Conservation (phyloP, 2,797 vertebrate species). For the Molossus alvarezi region DNA sequence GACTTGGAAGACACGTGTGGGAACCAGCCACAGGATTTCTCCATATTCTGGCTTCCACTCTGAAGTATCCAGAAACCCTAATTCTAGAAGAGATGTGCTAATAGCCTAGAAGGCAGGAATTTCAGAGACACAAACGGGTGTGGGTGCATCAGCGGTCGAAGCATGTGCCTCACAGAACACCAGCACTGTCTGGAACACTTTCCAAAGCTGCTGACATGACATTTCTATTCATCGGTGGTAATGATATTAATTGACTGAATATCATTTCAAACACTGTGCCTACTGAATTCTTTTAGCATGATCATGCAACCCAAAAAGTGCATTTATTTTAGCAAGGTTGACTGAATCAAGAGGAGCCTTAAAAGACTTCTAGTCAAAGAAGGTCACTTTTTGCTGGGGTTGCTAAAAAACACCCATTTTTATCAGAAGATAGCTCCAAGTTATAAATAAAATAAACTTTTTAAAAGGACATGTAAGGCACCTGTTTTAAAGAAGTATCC, state of each 20-base stretch:
- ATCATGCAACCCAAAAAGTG: constrained; percentile 7
- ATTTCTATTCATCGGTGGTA: background rate
- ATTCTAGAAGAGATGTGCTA: background rate
- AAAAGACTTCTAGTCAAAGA: background rate
- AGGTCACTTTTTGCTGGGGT: constrained; percentile 30
- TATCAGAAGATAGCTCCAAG: constrained; percentile 19
- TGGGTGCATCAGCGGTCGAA: constrained; percentile 14
- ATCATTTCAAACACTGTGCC: constrained; percentile 26
- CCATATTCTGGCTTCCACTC: background rate
- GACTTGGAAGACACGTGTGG: background rate
- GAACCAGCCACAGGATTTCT: background rate
- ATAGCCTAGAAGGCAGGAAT: constrained; percentile 5
- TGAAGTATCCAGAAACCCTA: background rate
- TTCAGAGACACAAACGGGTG: background rate
- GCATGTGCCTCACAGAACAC: background rate
- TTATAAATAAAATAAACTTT: constrained; percentile 35
- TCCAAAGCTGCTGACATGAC: background rate
- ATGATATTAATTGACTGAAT: constrained; percentile 49
- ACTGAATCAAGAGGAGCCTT: constrained; percentile 1
- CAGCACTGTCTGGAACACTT: background rate
- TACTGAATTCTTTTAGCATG: constrained; percentile 31
- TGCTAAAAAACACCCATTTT: constrained; percentile 42
- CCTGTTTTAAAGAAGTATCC: background rate
- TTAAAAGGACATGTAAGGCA: background rate
- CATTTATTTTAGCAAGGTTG: background rate